Base-by-base conservation (phyloP, 1,140 invertebrate species). In the Heliconius melpomene region DNA sequence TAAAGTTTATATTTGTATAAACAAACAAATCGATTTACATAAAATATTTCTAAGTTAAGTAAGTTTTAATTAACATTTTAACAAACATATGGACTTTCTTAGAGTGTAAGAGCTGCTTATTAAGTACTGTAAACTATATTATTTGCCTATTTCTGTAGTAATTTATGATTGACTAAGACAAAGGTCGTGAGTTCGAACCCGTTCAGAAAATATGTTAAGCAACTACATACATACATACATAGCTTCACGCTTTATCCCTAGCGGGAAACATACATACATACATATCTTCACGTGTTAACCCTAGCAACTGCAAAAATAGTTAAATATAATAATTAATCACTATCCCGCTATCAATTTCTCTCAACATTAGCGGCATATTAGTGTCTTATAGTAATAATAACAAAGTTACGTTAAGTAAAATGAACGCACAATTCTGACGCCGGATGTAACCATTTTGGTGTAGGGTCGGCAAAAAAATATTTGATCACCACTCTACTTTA, bases 381-480 rank as follows among this genome's bases (percentile, higher is more conserved):
- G 60, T 66, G 60, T 66, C 60, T 66, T 75, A 66, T 23, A 66
- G 52, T 20, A 75, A 66, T 75, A 66, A 66, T 66, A 75, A 76
- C 79, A 60, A 72, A 76, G 74, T 72, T 76, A 32, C 46, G 54
- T 75, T 57, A 73, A 72, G 75, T 74, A 57, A 40, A 66, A 72
- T 38, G 75, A 54, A 77, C 50, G 57, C 38, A 77, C 79, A 80
- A 76, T 76, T 46, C 66, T 71, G 57, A 75, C 74, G 71, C 79
- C 79, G 79, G 79, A 80, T 80, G 74, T 80, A 54, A 71, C 70
- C 79, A 75, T 79, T 80, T 72, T 54, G 26, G 16, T 26, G 78
- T 79, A 82, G 40, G 7, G 85, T 74, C 32, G 74, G 83, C 81
- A 86, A 72, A 82, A 79, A 36, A 66, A 66, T 26, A 29, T 66